phyloP scores from a whole-genome alignment of 2,797 vertebrate genomes.

The Cyprinodon diabolis region DNA sequence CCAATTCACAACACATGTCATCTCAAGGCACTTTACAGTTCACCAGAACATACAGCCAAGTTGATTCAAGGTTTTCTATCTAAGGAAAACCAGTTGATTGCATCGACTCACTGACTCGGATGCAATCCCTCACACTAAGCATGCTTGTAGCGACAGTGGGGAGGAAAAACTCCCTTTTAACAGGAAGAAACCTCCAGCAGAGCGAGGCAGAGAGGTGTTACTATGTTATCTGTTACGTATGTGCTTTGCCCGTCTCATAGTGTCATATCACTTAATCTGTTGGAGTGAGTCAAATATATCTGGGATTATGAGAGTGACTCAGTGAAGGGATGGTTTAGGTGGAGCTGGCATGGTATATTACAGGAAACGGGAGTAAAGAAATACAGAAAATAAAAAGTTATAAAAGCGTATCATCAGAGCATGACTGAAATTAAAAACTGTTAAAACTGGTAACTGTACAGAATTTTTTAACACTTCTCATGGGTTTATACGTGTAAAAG shows the following conservation, averaged over 20 bases:
- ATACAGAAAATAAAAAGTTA: slow-evolving; percentile 15
- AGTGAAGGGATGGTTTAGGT: slow-evolving; percentile 16
- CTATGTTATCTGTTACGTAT: neutral
- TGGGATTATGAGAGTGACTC: slow-evolving; percentile 31
- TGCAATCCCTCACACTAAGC: too few species aligned
- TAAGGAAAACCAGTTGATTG: too few species aligned
- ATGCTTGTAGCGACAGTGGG: too few species aligned
- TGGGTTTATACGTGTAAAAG: neutral
- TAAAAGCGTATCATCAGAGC: slow-evolving; percentile 1
- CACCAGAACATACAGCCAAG: too few species aligned
- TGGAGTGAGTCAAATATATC: slow-evolving; percentile 21
- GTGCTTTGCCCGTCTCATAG: neutral
- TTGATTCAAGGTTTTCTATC: too few species aligned
- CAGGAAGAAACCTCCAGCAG: too few species aligned
- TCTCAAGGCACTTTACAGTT: too few species aligned
- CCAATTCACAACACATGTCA: too few species aligned
- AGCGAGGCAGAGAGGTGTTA: too few species aligned
- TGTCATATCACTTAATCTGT: slow-evolving; percentile 15
- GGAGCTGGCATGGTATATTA: slow-evolving; percentile 21
- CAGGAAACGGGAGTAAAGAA: slow-evolving; percentile 30
- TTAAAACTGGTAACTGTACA: neutral
- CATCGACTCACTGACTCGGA: too few species aligned
- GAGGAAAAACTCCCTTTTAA: too few species aligned
- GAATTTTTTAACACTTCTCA: neutral
- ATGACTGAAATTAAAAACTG: neutral